Evolutionary conservation across 2,888 invertebrate species (phyloP).

Genomic region (Ctena decussata): DNA sequence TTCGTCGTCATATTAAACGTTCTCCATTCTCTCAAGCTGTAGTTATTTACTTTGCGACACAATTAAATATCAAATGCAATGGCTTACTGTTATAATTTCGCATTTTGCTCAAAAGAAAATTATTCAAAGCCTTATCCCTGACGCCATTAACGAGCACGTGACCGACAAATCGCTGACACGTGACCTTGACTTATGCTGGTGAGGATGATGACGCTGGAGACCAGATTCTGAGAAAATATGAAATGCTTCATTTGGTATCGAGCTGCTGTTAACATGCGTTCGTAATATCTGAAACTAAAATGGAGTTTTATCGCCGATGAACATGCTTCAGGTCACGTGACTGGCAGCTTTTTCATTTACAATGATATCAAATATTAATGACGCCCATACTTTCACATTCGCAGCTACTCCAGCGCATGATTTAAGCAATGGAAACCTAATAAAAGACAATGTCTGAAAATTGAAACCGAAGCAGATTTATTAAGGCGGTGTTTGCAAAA

Average conservation of each 20-base stretch:
- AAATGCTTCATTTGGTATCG: not conserved
- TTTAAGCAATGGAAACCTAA: not conserved
- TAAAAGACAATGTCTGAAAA: not conserved
- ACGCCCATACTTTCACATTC: not conserved
- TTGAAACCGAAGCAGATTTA: not conserved
- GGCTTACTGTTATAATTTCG: not conserved
- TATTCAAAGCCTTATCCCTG: not conserved
- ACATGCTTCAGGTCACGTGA: not conserved
- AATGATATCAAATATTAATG: not conserved
- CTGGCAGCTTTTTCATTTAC: not conserved
- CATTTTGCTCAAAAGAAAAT: not conserved
- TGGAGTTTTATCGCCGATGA: not conserved
- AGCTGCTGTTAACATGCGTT: not conserved
- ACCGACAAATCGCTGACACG: constrained; percentile 23
- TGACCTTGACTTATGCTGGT: not conserved
- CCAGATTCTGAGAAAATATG: not conserved
- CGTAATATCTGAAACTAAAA: not conserved
- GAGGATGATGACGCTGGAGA: not conserved
- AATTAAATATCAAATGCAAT: not conserved
- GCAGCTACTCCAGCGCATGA: not conserved
- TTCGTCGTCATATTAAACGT: no score
- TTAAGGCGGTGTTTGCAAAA: not conserved
- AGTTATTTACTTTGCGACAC: not conserved
- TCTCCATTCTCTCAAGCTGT: not conserved
- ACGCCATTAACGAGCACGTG: constrained; percentile 14